Percentiles rank a stretch among this genome's conserved stretches.
Conservation (phyloP, 2,113 vertebrate genomes). For the Eurypyga helias region DNA sequence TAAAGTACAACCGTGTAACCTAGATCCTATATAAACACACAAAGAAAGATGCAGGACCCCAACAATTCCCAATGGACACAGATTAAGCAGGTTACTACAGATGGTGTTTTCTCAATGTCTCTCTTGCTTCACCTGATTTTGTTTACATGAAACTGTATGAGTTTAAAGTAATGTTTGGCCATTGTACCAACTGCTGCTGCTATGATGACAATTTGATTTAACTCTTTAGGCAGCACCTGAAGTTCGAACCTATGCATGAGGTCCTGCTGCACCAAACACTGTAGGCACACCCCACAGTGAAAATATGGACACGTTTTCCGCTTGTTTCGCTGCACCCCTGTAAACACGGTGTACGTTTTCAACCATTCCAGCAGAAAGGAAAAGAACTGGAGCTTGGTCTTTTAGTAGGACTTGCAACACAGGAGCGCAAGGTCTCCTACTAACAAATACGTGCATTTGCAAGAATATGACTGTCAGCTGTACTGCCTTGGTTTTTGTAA, state of each 20-base stretch:
- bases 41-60: not conserved
- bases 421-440: not conserved
- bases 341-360: fast-evolving
- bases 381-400: not conserved
- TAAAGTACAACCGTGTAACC: not conserved
- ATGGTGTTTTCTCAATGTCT: not conserved
- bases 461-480: not conserved
- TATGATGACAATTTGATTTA: not conserved
- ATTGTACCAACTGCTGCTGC: not conserved
- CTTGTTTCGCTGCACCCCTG: not conserved
- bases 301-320: not conserved
- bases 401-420: not conserved
- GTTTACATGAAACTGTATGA: not conserved
- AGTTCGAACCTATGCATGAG: fast-evolving
- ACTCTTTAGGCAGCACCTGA: not conserved
- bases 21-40: not conserved
- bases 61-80: not conserved
- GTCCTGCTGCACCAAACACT: not conserved
- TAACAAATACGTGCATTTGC: not conserved
- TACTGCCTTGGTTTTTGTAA: not conserved
- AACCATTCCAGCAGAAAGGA: not conserved
- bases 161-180: not conserved
- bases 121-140: not conserved
- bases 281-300: not conserved
- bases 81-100: not conserved